Conservation (phyloP, 2,888 invertebrate species). For the Stenoptilia bipunctidactyla region DNA sequence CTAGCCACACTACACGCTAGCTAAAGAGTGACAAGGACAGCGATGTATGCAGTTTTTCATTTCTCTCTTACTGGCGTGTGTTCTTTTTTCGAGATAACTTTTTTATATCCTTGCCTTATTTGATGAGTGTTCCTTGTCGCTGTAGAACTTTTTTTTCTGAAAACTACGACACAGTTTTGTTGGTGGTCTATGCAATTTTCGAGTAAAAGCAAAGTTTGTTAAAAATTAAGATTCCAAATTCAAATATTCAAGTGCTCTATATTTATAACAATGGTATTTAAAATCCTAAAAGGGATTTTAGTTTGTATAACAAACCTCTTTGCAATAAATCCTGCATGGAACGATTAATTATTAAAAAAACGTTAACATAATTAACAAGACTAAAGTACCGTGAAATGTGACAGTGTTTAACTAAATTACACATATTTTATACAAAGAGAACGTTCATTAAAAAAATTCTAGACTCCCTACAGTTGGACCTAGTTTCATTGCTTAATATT, state of each 20-base stretch:
- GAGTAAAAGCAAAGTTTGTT: too few species aligned
- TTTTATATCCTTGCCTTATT: conserved; percentile 42
- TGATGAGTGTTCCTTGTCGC: conserved; percentile 34
- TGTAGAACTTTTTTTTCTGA: conserved; percentile 30
- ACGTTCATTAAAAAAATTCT: conserved; percentile 11
- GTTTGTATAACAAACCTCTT: too few species aligned
- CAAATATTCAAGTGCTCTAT: too few species aligned
- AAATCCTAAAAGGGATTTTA: too few species aligned
- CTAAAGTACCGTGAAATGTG: conserved; percentile 33
- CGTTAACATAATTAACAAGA: conserved; percentile 9
- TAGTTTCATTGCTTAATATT: conserved; percentile 24
- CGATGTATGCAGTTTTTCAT: conserved; percentile 40
- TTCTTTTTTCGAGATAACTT: conserved; percentile 43
- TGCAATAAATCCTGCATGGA: too few species aligned
- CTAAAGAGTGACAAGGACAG: conserved; percentile 40
- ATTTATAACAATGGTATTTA: neutral
- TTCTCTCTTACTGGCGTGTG: conserved; percentile 27
- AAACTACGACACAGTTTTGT: conserved; percentile 10
- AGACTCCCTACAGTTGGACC: conserved; percentile 6
- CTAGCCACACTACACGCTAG: conserved; percentile 24
- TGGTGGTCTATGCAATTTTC: conserved; percentile 45
- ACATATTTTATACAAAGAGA: conserved; percentile 7
- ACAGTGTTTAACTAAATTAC: conserved; percentile 22
- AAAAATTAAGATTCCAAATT: too few species aligned
- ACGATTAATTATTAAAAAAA: too few species aligned